phyloP scores from a whole-genome alignment of 2,888 invertebrate species.

The Eupithecia abbreviata region DNA sequence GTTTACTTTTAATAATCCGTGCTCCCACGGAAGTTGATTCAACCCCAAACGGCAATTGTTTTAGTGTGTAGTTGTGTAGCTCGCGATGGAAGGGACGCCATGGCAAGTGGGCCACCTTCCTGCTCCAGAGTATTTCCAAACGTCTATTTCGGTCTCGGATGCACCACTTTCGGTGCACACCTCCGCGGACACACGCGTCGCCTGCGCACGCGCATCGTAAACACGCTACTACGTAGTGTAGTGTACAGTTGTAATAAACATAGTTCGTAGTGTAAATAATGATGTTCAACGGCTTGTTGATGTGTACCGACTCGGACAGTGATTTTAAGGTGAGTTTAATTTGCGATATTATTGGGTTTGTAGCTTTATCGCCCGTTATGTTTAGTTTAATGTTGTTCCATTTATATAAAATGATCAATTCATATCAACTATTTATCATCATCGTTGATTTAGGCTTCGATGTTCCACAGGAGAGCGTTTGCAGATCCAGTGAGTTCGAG shows the following conservation, averaged over 20 bases:
- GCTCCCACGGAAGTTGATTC: neutral
- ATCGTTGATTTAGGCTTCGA: slow-evolving; percentile 8
- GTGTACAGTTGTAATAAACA: neutral
- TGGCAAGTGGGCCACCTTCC: slow-evolving; percentile 36
- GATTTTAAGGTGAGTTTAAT: slow-evolving; percentile 67
- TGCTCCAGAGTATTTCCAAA: slow-evolving; percentile 36
- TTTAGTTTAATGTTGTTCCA: too few species aligned
- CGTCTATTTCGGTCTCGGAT: slow-evolving; percentile 38
- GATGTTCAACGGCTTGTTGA: slow-evolving; percentile 77
- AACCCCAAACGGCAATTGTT: neutral
- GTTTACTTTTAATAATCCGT: neutral
- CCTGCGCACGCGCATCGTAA: neutral
- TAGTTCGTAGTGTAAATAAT: slow-evolving; percentile 49
- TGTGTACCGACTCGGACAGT: slow-evolving; percentile 75
- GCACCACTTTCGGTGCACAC: slow-evolving; percentile 43
- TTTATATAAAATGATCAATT: neutral
- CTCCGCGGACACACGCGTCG: slow-evolving; percentile 35
- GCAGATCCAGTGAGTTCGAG: slow-evolving; percentile 49
- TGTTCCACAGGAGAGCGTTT: slow-evolving; percentile 59
- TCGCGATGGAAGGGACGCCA: slow-evolving; percentile 4
- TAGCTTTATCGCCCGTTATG: neutral
- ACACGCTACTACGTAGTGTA: slow-evolving; percentile 2
- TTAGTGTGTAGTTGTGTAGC: neutral
- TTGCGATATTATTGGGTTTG: neutral
- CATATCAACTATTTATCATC: neutral